Conservation (phyloP, 2,797 vertebrate species). For the Nasua narica region DNA sequence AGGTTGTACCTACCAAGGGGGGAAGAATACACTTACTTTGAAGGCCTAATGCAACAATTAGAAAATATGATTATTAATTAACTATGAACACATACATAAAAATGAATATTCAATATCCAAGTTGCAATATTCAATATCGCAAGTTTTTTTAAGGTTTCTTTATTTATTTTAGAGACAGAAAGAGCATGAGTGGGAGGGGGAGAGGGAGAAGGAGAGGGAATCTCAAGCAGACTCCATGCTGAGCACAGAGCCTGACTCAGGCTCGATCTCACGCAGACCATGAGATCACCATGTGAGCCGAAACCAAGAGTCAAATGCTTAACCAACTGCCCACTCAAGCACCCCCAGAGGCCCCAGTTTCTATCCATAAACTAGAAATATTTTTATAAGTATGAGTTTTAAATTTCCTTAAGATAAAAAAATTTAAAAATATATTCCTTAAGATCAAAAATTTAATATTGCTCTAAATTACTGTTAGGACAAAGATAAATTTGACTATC, state of each 20-base stretch:
- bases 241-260: neutral
- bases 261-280: neutral
- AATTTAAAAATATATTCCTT: neutral
- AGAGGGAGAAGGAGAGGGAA: neutral
- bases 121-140: too few relatives aligned
- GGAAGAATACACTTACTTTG: neutral
- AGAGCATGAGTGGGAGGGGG: neutral
- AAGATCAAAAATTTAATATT: constrained; percentile 22
- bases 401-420: constrained; percentile 14
- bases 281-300: neutral
- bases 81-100: neutral
- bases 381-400: constrained; percentile 1
- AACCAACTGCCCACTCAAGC: neutral
- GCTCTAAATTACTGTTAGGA: neutral
- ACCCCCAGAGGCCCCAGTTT: neutral
- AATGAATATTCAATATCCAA: neutral
- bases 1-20: neutral
- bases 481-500: neutral
- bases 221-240: neutral
- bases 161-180: neutral
- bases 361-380: neutral
- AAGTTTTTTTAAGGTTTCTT: neutral
- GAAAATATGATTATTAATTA: constrained; percentile 17
- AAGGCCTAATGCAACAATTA: neutral
- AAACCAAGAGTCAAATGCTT: neutral